Percentiles rank a stretch among this genome's conserved stretches.
Evolutionary conservation across 1,140 invertebrate genomes (phyloP).

Genomic region (Pteromalus puparum): DNA sequence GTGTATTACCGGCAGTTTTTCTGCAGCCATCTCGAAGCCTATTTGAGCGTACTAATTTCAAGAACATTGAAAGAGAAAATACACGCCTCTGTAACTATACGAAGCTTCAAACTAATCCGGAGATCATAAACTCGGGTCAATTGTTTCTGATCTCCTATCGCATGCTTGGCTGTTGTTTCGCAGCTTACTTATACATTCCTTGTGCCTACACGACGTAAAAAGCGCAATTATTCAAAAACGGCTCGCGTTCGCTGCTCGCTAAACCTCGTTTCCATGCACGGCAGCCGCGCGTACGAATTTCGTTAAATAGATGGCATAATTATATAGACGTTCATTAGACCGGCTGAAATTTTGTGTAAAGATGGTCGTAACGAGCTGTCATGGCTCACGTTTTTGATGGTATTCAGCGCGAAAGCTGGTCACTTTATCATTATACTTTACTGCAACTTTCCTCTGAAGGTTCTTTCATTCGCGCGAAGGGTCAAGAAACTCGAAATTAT

Average conservation of each 20-base stretch:
- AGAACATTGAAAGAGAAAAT: too few species aligned
- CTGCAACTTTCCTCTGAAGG: too few species aligned
- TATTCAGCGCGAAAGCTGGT: background rate
- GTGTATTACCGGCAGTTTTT: background rate
- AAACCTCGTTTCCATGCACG: conserved; percentile 21
- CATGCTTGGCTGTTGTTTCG: background rate
- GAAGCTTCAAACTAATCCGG: background rate
- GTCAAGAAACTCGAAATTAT: background rate
- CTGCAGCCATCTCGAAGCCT: background rate
- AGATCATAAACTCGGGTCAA: background rate
- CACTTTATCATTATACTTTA: too few species aligned
- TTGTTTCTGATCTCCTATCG: background rate
- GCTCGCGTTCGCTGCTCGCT: background rate
- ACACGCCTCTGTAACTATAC: background rate
- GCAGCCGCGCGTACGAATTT: background rate
- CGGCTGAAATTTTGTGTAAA: background rate
- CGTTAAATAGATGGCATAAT: background rate
- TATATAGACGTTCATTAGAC: conserved; percentile 13
- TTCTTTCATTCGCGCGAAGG: background rate
- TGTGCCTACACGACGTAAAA: background rate
- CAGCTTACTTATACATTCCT: background rate
- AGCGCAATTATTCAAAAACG: conserved; percentile 3
- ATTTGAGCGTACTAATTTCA: background rate
- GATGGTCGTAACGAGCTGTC: background rate
- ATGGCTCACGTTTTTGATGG: background rate